These are phyloP conservation scores for Leptonema lineaticorne DNA, from an alignment of 1,140 invertebrate species.

Conservation along the genomic window DNA sequence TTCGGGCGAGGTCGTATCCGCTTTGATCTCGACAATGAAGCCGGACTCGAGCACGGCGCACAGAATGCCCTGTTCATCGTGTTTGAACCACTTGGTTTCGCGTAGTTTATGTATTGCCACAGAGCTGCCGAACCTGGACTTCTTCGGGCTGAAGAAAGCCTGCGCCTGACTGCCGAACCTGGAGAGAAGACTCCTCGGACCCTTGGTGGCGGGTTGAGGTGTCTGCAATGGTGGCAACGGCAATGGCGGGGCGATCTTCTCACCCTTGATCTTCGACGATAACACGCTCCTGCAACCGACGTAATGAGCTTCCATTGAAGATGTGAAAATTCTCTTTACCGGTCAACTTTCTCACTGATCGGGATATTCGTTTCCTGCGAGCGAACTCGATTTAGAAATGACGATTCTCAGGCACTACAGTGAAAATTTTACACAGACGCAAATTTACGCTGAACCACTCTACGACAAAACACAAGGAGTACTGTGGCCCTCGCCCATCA, in stretches of 20 bases:
- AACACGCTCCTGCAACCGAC: constrained; percentile 55
- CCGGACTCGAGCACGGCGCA: constrained; percentile 68
- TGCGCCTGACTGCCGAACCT: constrained; percentile 57
- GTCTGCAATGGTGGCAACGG: constrained; percentile 40
- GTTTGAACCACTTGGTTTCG: constrained; percentile 68
- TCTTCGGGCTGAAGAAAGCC: constrained; percentile 55
- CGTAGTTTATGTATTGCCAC: constrained; percentile 66
- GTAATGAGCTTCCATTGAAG: constrained; percentile 59
- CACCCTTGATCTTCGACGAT: background rate
- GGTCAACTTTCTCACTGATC: background rate
- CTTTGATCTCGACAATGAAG: constrained; percentile 64
- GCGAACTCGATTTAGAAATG: no score
- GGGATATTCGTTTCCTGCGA: background rate
- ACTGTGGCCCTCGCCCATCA: background rate
- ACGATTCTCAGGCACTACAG: no score
- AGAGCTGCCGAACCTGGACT: constrained; percentile 60
- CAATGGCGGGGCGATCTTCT: constrained; percentile 39
- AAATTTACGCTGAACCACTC: background rate
- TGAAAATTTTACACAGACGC: no score
- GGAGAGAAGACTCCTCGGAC: constrained; percentile 47
- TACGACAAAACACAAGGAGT: background rate
- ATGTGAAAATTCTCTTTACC: background rate
- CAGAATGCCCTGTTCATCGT: constrained; percentile 65
- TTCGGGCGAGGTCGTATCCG: constrained; percentile 50
- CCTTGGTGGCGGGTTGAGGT: constrained; percentile 16